These are phyloP conservation scores for Phrynocephalus versicolor DNA, from an alignment of 2,113 vertebrate genomes.

Conservation along the genomic window DNA sequence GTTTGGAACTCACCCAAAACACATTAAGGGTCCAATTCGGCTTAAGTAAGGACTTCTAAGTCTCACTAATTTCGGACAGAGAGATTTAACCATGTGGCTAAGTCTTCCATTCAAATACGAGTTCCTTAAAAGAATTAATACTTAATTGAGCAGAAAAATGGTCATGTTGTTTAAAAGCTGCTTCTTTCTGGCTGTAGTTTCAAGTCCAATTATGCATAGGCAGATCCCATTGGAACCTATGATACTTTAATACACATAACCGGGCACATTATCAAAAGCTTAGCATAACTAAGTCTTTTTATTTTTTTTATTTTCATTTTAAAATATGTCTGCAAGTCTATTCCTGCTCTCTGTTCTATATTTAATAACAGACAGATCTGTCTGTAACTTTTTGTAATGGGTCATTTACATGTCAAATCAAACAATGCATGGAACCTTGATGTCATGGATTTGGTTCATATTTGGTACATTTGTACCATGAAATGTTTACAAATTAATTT, in stretches of 20 bases:
- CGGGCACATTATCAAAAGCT: not conserved
- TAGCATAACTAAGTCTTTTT: not conserved
- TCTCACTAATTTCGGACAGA: not conserved
- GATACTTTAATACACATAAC: not conserved
- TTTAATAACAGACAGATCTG: not conserved
- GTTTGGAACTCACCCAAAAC: not conserved
- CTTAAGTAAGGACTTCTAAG: not conserved
- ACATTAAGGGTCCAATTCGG: not conserved
- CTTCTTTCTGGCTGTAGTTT: not conserved
- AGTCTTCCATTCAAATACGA: not conserved
- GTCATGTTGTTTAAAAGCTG: not conserved
- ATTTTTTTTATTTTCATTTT: no score
- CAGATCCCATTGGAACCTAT: not conserved
- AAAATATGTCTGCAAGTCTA: no score
- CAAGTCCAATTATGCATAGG: not conserved
- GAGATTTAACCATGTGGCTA: not conserved
- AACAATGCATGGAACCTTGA: no score
- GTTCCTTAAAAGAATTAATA: not conserved
- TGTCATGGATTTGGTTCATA: no score
- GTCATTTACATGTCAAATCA: no score
- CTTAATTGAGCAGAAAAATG: not conserved
- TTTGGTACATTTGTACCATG: no score
- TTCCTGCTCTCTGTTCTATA: no score
- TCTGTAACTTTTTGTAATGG: not conserved
- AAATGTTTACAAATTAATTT: no score